These are phyloP conservation scores for Yponomeuta evonymella DNA, from an alignment of 2,888 invertebrate genomes.

Conservation along the genomic window DNA sequence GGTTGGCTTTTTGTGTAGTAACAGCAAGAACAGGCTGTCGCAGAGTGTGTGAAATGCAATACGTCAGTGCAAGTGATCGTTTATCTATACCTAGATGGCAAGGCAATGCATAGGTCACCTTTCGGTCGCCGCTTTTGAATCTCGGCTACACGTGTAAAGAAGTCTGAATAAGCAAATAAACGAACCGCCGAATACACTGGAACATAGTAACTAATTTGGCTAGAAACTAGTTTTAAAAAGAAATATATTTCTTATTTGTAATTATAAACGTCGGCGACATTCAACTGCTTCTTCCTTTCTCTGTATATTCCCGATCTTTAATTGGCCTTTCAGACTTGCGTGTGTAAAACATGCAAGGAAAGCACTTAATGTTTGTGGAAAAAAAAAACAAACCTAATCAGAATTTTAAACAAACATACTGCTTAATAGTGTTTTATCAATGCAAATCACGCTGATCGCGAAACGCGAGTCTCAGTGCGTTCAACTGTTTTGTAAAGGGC, in stretches of 20 bases:
- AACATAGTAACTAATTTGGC: background rate
- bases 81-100: too few species aligned
- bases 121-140: constrained; percentile 33
- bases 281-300: background rate
- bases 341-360: background rate
- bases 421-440: background rate
- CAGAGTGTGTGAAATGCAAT: too few species aligned
- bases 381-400: background rate
- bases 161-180: background rate
- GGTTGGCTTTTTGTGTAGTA: too few species aligned
- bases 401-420: background rate
- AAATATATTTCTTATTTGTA: background rate
- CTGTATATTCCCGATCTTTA: background rate
- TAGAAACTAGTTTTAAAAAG: background rate
- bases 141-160: constrained; percentile 63
- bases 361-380: background rate
- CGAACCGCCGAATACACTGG: background rate
- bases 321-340: background rate
- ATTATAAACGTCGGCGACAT: background rate
- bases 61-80: background rate
- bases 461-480: background rate
- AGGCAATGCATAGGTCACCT: background rate
- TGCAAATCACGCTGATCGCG: background rate
- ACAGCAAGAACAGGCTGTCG: too few species aligned
- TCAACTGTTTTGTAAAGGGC: background rate